A percentile compares a stretch with the other conserved stretches of the same genome.
Evolutionary conservation across 1,140 invertebrate species (phyloP).

Genomic region (Palaemon carinicauda): DNA sequence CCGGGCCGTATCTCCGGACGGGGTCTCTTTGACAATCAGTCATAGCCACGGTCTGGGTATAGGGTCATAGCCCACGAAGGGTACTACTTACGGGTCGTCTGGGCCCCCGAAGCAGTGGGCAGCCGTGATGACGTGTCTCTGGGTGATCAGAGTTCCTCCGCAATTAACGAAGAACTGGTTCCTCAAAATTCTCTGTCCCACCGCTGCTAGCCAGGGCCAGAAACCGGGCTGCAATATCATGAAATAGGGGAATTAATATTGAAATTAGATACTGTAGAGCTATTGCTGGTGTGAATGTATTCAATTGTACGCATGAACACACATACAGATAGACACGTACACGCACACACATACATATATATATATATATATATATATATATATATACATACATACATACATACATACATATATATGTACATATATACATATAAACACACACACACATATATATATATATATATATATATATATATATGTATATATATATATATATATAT

Average conservation of each 20-base stretch:
- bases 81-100: conserved; percentile 9
- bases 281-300: no score
- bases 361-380: neutral
- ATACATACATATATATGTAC: neutral
- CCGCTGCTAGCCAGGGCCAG: conserved; percentile 32
- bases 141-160: conserved; percentile 26
- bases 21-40: no score
- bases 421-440: conserved; percentile 15
- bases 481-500: conserved; percentile 25
- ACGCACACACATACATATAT: no score
- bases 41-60: no score
- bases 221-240: neutral
- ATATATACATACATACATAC: neutral
- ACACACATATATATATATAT: neutral
- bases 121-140: neutral
- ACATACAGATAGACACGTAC: no score
- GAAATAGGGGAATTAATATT: neutral
- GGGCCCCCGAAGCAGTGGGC: conserved; percentile 28
- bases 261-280: neutral
- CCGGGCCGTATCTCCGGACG: no score
- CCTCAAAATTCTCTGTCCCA: neutral
- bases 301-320: no score
- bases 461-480: conserved; percentile 27
- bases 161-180: neutral
- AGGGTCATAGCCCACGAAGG: no score